phyloP scores from a whole-genome alignment of 2,888 invertebrate genomes.

The Hirtodrosophila trivittata region DNA sequence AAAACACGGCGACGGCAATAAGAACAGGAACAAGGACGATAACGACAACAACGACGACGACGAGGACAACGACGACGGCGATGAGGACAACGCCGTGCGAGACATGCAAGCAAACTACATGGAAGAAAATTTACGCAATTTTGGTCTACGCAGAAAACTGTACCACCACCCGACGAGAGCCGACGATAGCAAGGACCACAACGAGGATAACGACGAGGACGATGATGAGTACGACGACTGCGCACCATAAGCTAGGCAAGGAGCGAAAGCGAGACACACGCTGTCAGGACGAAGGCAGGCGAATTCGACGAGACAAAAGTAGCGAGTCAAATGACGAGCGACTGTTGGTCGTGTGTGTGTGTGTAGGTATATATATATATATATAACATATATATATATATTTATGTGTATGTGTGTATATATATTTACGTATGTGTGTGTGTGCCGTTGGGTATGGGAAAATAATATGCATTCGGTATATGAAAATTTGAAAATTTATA shows the following conservation, averaged over 20 bases:
- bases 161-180: conserved; percentile 65
- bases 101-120: conserved; percentile 72
- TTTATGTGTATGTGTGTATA: conserved; percentile 13
- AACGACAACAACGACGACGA: conserved; percentile 6
- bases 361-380: conserved; percentile 16
- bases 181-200: conserved; percentile 19
- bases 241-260: conserved; percentile 55
- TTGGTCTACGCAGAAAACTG: conserved; percentile 78
- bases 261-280: conserved; percentile 38
- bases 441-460: conserved; percentile 48
- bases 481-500: conserved; percentile 59
- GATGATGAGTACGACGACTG: conserved; percentile 59
- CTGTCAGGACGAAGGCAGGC: conserved; percentile 23
- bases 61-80: conserved; percentile 5
- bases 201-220: conserved; percentile 33
- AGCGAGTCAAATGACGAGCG: conserved; percentile 57
- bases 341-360: conserved; percentile 28
- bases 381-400: conserved; percentile 25
- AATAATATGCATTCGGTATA: conserved; percentile 50
- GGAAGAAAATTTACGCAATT: conserved; percentile 76
- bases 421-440: conserved; percentile 37
- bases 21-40: conserved; percentile 38
- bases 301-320: conserved; percentile 51
- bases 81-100: conserved; percentile 64
- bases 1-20: conserved; percentile 33